Base-by-base conservation (phyloP, 2,888 invertebrate genomes). In the Dolichomitus sp. region DNA sequence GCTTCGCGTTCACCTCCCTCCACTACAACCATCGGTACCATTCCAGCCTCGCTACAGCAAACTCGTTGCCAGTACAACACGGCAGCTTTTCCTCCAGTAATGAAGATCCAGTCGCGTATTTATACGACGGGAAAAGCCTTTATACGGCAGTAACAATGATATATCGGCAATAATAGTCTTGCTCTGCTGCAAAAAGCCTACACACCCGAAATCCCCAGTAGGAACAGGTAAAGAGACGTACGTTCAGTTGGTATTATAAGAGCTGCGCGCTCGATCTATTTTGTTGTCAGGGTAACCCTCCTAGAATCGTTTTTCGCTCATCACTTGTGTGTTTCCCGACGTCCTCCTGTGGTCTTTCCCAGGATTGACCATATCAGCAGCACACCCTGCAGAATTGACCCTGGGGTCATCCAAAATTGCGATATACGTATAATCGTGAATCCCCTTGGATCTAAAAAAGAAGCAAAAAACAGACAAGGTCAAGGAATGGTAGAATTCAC, bases 71-170 rank as follows among this genome's bases (percentile, higher is more conserved):
- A 19, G 23, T 23, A 23, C 54, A 17, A 23, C 42, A 23, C 40
- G 30, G 65, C 73, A 48, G 73, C 75, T 81, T 83, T 81, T 66
- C 69, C 77, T 77, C 68, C 50, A 61, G 86, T 88, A 89, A 89
- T 88, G 90, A 90, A 90, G 89, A 90, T 89, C 88, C 89, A 90
- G 88, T 87, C 83, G 85, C 74, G 85, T 88, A 88, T 90, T 90
- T 90, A 90, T 88, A 86, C 81, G 86, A 87, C 87, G 74, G 81
- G 84, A 76, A 88, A 89, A 90, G 88, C 90, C 87, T 87, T 84
- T 81, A 68, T 80, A 69, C 75, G 74, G 61, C 69, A 54, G 87
- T 90, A 89, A 88, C 84, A 81, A 78, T 89, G 87, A 90, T 87
- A 89, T 88, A 85, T 85, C 66, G 85, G 74, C 85, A 85, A 85